Evolutionary conservation across 2,113 vertebrate species (phyloP).

Genomic region (Rissa tridactyla): DNA sequence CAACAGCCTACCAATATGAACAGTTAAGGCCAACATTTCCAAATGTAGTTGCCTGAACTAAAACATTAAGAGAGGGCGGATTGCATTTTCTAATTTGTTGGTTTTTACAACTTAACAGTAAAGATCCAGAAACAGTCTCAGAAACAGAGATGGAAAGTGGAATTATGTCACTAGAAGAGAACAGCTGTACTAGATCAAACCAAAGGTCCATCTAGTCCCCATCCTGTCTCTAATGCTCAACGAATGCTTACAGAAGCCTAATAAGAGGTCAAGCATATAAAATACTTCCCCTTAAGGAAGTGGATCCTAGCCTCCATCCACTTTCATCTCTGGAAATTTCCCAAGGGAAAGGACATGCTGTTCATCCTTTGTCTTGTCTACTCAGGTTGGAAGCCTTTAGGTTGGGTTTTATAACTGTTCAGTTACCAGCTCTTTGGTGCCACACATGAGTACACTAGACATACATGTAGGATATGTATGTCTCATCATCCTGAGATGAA

Average conservation of each 20-base stretch:
- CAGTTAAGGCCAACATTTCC: not conserved
- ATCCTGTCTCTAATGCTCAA: not conserved
- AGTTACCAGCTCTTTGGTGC: not conserved
- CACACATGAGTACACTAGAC: not conserved
- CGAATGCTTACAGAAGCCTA: not conserved
- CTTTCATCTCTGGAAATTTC: not conserved
- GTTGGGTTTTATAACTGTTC: not conserved
- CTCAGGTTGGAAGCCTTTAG: not conserved
- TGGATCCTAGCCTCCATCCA: not conserved
- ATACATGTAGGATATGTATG: not conserved
- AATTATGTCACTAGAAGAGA: not conserved
- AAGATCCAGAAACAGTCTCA: not conserved
- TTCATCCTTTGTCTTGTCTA: not conserved
- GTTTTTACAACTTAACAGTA: not conserved
- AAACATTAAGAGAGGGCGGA: not conserved
- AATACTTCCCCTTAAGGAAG: not conserved
- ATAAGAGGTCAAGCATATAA: not conserved
- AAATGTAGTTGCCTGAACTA: not conserved
- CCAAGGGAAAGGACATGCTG: not conserved
- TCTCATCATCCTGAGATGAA: not conserved
- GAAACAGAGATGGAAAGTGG: not conserved
- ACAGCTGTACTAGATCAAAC: not conserved
- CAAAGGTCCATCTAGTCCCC: not conserved
- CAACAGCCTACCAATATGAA: not conserved
- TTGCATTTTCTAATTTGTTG: not conserved